These are phyloP conservation scores for Calyptommatus sinebrachiatus DNA, from an alignment of 2,113 vertebrate genomes.

Conservation along the genomic window DNA sequence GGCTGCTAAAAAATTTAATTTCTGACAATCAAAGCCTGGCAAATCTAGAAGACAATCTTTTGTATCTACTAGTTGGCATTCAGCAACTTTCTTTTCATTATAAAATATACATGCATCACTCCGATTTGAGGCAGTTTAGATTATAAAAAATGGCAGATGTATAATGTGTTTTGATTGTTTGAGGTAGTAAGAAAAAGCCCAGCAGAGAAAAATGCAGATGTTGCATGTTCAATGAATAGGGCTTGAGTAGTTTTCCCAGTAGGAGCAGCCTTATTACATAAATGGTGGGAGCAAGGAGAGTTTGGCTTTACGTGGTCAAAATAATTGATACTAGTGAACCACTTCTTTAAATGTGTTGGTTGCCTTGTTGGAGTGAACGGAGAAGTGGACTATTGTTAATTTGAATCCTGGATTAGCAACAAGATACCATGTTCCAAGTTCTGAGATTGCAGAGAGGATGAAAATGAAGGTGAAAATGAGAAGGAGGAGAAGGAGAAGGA, in stretches of 20 bases:
- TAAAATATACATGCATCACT: constrained; percentile 70
- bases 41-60: constrained; percentile 69
- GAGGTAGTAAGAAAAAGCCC: constrained; percentile 55
- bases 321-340: constrained; percentile 15
- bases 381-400: too few species aligned
- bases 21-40: constrained; percentile 60
- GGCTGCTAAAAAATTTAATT: constrained; percentile 73
- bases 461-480: too few species aligned
- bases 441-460: not conserved
- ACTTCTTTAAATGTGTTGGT: too few species aligned
- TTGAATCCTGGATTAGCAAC: too few species aligned
- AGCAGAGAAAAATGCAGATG: constrained; percentile 63
- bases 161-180: constrained; percentile 66
- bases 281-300: constrained; percentile 33
- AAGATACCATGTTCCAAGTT: too few species aligned
- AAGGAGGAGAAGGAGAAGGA: too few species aligned
- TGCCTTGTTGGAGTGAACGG: too few species aligned
- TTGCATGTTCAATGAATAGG: constrained; percentile 62
- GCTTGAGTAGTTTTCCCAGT: constrained; percentile 57
- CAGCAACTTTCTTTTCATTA: constrained; percentile 69
- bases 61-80: constrained; percentile 68
- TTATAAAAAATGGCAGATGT: constrained; percentile 72
- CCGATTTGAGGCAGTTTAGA: constrained; percentile 59
- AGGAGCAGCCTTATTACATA: constrained; percentile 47
- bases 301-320: constrained; percentile 34